These are phyloP conservation scores for Penelope pileata DNA, from an alignment of 2,113 vertebrate species.

Conservation along the genomic window DNA sequence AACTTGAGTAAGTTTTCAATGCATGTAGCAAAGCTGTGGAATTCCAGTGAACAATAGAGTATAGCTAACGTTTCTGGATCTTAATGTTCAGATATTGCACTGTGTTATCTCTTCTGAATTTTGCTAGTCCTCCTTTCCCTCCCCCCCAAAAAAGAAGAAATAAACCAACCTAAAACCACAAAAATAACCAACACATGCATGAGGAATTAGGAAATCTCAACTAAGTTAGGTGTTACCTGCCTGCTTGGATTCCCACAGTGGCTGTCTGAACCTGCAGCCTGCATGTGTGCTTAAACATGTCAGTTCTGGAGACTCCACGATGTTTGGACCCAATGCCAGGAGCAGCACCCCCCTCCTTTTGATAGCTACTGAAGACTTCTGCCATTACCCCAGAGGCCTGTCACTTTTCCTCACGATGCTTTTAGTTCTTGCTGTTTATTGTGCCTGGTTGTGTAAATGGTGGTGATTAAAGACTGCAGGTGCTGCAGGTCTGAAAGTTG, in stretches of 20 bases:
- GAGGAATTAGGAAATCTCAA: not conserved
- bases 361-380: not conserved
- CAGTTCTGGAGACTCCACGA: not conserved
- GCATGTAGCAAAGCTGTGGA: not conserved
- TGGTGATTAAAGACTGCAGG: not conserved
- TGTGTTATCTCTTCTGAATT: not conserved
- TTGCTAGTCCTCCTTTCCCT: not conserved
- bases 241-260: not conserved
- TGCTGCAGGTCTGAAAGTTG: not conserved
- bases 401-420: not conserved
- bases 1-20: not conserved
- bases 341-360: not conserved
- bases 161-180: no score
- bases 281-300: not conserved
- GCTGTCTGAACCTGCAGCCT: not conserved
- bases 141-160: not conserved
- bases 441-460: not conserved
- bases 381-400: rapidly evolving
- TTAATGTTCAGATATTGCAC: not conserved
- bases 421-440: not conserved
- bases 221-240: not conserved
- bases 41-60: not conserved
- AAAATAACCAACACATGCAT: no score
- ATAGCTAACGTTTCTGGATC: rapidly evolving
- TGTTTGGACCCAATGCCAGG: not conserved